Evolutionary conservation across 2,113 vertebrate species (phyloP).

Genomic region (Pagrus major): DNA sequence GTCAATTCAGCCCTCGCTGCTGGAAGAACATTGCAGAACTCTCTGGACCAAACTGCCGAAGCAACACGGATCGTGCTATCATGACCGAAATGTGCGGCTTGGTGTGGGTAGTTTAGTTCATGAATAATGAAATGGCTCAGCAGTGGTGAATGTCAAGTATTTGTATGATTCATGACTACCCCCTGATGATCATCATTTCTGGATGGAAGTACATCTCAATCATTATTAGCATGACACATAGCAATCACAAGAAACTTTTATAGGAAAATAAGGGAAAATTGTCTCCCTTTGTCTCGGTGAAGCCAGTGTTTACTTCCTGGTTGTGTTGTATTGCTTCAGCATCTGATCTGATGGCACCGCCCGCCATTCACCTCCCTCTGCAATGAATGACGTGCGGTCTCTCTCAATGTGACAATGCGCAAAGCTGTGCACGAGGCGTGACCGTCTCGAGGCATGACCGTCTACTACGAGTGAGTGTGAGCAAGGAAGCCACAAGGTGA

Average conservation of each 20-base stretch:
- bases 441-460: too few relatives aligned
- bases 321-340: too few relatives aligned
- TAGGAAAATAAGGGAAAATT: too few relatives aligned
- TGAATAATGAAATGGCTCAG: not conserved
- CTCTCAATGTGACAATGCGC: not conserved
- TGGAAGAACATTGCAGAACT: too few relatives aligned
- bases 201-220: too few relatives aligned
- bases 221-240: too few relatives aligned
- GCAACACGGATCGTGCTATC: not conserved
- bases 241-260: too few relatives aligned
- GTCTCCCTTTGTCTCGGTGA: too few relatives aligned
- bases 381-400: not conserved
- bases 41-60: not conserved
- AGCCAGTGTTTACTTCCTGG: too few relatives aligned
- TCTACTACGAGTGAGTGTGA: not conserved
- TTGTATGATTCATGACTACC: not conserved
- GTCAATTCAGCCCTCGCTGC: too few relatives aligned
- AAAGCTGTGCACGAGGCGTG: not conserved
- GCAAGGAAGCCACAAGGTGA: not conserved
- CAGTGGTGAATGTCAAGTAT: not conserved
- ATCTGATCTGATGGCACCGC: not conserved
- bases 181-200: not conserved
- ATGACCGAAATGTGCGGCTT: not conserved
- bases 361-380: not conserved
- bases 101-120: not conserved